Base-by-base conservation (phyloP, 2,888 invertebrate genomes). In the Aphrophora alni region DNA sequence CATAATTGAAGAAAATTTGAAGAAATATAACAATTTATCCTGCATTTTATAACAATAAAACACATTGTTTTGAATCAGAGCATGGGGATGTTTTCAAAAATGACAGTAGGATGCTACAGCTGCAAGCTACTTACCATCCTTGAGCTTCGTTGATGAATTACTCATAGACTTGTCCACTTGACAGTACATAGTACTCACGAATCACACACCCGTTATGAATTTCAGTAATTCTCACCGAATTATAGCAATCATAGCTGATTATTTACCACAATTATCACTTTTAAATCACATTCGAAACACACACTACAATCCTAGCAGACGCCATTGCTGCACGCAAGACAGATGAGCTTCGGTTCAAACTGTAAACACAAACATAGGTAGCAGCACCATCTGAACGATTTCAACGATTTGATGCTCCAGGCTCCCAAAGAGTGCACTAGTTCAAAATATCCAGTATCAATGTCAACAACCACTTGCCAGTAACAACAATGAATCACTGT, bases 161-260 rank as follows among this genome's bases (percentile, higher is more conserved):
- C 85, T 86, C 81, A 85, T 85, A 81, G 85, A 85, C 84, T 86
- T 86, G 84, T 86, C 86, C 82, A 86, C 83, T 83, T 86, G 86
- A 84, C 85, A 86, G 85, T 86, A 86, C 86, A 86, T 86, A 59
- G 69, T 84, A 78, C 81, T 51, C 51, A 26, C 69, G 28, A 80
- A 73, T 77, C 59, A 80, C 81, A 78, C 71, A 77, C 80, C 71
- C 38, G 68, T 25, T 33, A 44, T 24, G 74, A 85, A 86, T 85
- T 87, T 86, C 87, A 89, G 88, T 89, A 89, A 90, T 89, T 90
- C 90, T 92, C 91, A 92, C 90, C 91, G 91, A 90, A 88, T 88
- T 88, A 90, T 89, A 90, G 90, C 90, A 89, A 88, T 87, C 90
- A 89, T 89, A 87, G 87, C 88, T 81, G 51, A 78, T 75, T 51